Evolutionary conservation across 2,888 invertebrate species (phyloP).

Genomic region (Drosophila kokeensis): DNA sequence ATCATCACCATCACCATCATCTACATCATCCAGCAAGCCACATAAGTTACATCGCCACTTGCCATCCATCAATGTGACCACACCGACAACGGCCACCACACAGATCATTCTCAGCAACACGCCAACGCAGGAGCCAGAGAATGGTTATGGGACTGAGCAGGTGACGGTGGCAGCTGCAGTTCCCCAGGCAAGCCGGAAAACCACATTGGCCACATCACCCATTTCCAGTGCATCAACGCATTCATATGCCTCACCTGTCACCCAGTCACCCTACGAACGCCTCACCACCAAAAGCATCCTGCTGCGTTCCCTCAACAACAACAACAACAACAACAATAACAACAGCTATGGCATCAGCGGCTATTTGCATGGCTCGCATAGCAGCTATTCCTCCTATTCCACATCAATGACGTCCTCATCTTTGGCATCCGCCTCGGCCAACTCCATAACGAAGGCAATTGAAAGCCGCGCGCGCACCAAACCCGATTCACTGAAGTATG

Average conservation of each 20-base stretch:
- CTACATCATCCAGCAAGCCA: slow-evolving; percentile 39
- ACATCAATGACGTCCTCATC: slow-evolving; percentile 69
- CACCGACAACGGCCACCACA: slow-evolving; percentile 78
- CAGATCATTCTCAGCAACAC: slow-evolving; percentile 70
- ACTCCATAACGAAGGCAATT: slow-evolving; percentile 67
- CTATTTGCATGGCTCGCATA: slow-evolving; percentile 74
- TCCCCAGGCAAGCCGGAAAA: not conserved
- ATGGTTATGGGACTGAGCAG: not conserved
- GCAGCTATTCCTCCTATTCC: slow-evolving; percentile 73
- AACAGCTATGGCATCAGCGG: slow-evolving; percentile 65
- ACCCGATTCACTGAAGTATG: slow-evolving; percentile 84
- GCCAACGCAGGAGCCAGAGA: slow-evolving; percentile 40
- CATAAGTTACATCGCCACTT: slow-evolving; percentile 67
- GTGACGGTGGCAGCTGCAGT: slow-evolving; percentile 4
- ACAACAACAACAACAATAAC: slow-evolving; percentile 27
- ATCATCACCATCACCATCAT: slow-evolving; percentile 31
- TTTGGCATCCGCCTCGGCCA: slow-evolving; percentile 51
- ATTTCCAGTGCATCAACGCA: slow-evolving; percentile 57
- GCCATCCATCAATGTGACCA: slow-evolving; percentile 79
- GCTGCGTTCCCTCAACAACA: slow-evolving; percentile 58
- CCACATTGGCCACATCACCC: slow-evolving; percentile 27
- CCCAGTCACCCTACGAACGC: slow-evolving; percentile 70
- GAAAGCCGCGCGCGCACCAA: slow-evolving; percentile 82
- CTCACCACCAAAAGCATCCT: slow-evolving; percentile 79
- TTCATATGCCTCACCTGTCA: slow-evolving; percentile 64